Evolutionary conservation across 1,140 invertebrate species (phyloP).

Genomic region (Orchesella cincta): DNA sequence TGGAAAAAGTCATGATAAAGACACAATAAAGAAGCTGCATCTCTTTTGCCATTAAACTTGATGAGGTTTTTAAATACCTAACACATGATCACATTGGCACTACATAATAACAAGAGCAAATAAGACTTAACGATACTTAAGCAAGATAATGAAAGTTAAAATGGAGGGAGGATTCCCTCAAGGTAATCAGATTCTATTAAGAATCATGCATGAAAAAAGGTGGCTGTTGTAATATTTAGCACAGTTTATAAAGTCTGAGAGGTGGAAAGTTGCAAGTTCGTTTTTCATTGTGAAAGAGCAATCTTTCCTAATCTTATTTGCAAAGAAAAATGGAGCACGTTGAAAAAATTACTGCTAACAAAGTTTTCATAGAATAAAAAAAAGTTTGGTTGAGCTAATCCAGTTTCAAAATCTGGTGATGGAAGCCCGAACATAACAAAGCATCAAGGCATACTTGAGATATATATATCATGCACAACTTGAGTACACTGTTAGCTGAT

Average conservation of each 20-base stretch:
- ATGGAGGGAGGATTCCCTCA: not conserved
- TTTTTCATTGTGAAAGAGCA: not conserved
- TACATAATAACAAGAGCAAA: not conserved
- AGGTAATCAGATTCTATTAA: not conserved
- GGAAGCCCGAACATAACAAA: no score
- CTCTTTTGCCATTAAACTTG: no score
- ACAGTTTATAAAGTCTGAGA: not conserved
- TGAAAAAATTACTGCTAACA: not conserved
- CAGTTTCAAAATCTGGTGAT: not conserved
- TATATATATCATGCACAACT: no score
- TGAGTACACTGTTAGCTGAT: no score
- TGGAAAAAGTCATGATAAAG: no score
- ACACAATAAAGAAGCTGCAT: no score
- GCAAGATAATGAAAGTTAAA: not conserved
- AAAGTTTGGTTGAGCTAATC: not conserved
- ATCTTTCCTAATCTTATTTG: not conserved
- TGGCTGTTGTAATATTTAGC: not conserved
- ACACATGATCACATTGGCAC: no score
- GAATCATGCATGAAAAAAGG: not conserved
- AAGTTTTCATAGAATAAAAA: not conserved
- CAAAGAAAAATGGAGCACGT: conserved; percentile 5
- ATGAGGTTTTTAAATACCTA: no score
- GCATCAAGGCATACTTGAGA: no score
- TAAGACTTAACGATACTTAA: not conserved
- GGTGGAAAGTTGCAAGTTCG: not conserved